Percentiles rank a stretch among this genome's conserved stretches.
Conservation (phyloP, 2,797 vertebrate species). For the Bradypodion pumilum region DNA sequence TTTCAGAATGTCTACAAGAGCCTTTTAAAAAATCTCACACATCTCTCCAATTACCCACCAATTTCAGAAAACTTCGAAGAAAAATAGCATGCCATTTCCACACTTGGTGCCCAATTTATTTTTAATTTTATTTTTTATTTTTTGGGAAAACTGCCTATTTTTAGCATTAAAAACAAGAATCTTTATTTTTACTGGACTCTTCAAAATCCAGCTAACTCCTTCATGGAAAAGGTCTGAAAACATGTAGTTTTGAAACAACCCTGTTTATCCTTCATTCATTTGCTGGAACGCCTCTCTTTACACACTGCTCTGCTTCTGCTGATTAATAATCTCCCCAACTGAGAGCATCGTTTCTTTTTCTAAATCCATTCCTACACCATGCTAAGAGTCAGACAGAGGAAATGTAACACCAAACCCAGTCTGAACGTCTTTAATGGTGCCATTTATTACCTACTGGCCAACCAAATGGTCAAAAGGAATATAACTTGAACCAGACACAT, state of each 20-base stretch:
- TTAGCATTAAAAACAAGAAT: conserved; percentile 51
- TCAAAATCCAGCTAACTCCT: conserved; percentile 31
- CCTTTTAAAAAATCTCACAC: neutral
- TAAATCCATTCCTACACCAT: conserved; percentile 4
- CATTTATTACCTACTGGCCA: neutral
- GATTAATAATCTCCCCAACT: conserved; percentile 41
- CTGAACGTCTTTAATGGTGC: conserved; percentile 37
- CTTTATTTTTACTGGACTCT: conserved; percentile 36
- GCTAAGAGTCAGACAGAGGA: conserved; percentile 14
- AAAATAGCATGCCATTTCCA: conserved; percentile 13
- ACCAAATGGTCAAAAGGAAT: conserved; percentile 18
- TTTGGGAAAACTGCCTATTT: conserved; percentile 46
- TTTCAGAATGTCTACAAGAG: neutral
- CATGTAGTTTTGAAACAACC: conserved; percentile 56
- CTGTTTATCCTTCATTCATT: conserved; percentile 52
- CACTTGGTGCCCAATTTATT: conserved; percentile 20
- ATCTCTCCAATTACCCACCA: conserved; percentile 17
- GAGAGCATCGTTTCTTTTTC: conserved; percentile 25
- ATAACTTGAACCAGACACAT: neutral
- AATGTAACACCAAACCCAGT: conserved; percentile 17
- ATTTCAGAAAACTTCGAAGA: neutral
- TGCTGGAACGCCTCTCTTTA: conserved; percentile 43
- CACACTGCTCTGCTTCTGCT: conserved; percentile 42
- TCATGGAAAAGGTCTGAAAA: conserved; percentile 56
- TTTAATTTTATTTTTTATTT: conserved; percentile 39